Evolutionary conservation across 2,888 invertebrate genomes (phyloP).

Genomic region (Tachina grossa): DNA sequence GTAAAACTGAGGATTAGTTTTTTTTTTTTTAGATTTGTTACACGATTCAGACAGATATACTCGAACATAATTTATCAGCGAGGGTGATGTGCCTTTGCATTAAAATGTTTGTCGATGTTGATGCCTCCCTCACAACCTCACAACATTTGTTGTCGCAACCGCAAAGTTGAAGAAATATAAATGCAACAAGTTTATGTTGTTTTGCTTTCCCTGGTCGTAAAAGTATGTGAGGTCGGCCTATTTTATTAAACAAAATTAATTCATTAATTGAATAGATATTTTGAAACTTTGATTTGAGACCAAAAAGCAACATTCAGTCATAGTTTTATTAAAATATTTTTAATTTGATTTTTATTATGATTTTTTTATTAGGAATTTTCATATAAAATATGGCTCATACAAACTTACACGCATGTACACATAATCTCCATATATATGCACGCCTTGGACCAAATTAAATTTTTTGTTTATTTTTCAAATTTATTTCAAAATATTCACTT

Average conservation of each 20-base stretch:
- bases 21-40: conserved; percentile 18
- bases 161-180: conserved; percentile 54
- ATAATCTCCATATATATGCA: too few species aligned
- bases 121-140: conserved; percentile 20
- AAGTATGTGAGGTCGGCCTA: conserved; percentile 47
- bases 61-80: conserved; percentile 15
- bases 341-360: not conserved
- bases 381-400: too few species aligned
- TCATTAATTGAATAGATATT: not conserved
- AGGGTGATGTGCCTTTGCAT: not conserved
- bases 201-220: conserved; percentile 52
- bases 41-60: conserved; percentile 7
- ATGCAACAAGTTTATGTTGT: conserved; percentile 52
- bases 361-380: too few species aligned
- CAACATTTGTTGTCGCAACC: conserved; percentile 65
- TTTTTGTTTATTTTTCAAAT: conserved; percentile 11
- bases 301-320: not conserved
- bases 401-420: too few species aligned
- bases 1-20: conserved; percentile 39
- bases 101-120: not conserved
- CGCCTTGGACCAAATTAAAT: not conserved
- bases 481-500: not conserved
- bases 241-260: conserved; percentile 27
- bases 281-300: not conserved
- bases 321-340: not conserved